Evolutionary conservation across 1,140 invertebrate genomes (phyloP).

Genomic region (Musca domestica): DNA sequence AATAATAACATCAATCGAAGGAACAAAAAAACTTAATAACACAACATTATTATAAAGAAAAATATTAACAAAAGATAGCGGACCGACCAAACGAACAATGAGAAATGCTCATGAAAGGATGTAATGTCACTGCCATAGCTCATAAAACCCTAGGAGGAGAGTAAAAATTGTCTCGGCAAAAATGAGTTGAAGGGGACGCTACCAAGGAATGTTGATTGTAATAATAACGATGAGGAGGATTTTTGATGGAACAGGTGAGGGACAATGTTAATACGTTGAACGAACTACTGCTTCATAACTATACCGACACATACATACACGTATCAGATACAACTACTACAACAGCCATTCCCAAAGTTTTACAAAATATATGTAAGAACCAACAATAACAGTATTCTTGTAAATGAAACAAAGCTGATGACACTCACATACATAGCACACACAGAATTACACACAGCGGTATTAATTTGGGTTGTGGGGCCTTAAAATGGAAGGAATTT

Average conservation of each 20-base stretch:
- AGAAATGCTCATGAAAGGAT: neutral
- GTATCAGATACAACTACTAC: neutral
- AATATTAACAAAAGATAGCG: conserved; percentile 9
- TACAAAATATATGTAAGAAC: too few species aligned
- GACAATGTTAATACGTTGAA: neutral
- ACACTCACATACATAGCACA: conserved; percentile 11
- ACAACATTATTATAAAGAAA: conserved; percentile 17
- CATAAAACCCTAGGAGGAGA: neutral
- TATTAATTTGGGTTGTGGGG: too few species aligned
- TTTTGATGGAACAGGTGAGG: neutral
- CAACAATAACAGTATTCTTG: neutral
- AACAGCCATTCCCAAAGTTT: neutral
- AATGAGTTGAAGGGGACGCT: neutral
- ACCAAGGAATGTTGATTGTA: conserved; percentile 9
- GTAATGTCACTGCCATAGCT: neutral
- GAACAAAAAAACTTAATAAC: neutral
- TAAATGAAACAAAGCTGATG: conserved; percentile 12
- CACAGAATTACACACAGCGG: conserved; percentile 7
- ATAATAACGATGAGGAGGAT: neutral
- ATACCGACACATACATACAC: neutral
- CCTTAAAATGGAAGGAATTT: too few species aligned
- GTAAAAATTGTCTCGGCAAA: neutral
- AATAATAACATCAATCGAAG: neutral
- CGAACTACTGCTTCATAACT: neutral
- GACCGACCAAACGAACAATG: neutral